Percentiles rank a stretch among this genome's conserved stretches.
Conservation (phyloP, 1,140 invertebrate species). For the Drosophila pachea region DNA sequence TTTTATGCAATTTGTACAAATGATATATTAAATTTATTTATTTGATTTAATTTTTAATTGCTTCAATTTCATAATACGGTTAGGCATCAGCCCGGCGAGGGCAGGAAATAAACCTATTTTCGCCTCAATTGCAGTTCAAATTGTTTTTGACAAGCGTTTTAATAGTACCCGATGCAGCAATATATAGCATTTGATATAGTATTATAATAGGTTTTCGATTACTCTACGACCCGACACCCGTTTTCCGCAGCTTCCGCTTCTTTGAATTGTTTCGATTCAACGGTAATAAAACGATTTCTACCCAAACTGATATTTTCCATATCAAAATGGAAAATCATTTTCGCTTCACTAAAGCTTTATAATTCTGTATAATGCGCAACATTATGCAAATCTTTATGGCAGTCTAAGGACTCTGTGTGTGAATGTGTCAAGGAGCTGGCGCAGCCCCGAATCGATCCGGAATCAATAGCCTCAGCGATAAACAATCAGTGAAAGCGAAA, state of each 20-base stretch:
- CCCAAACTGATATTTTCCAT: too few relatives aligned
- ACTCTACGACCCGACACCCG: too few relatives aligned
- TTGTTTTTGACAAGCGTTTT: neutral
- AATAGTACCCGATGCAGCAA: neutral
- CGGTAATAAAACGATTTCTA: neutral
- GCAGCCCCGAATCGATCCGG: conserved; percentile 39
- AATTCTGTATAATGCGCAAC: conserved; percentile 26
- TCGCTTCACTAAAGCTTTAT: neutral
- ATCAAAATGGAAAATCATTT: conserved; percentile 42
- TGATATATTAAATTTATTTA: conserved; percentile 64
- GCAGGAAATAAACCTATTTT: neutral
- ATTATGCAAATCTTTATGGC: conserved; percentile 48
- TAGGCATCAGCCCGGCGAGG: neutral
- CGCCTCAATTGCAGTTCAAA: neutral
- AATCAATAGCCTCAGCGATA: conserved; percentile 61
- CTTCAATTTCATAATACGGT: conserved; percentile 43
- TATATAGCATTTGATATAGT: too few relatives aligned
- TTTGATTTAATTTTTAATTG: conserved; percentile 58
- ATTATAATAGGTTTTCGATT: too few relatives aligned
- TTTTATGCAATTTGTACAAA: conserved; percentile 50
- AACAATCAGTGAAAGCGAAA: conserved; percentile 62
- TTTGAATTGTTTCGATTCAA: too few relatives aligned
- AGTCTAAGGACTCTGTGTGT: conserved; percentile 21
- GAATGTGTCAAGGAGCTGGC: conserved; percentile 20
- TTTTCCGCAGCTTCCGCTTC: too few relatives aligned